phyloP scores from a whole-genome alignment of 2,888 invertebrate genomes.

The Peribatodes rhomboidaria region DNA sequence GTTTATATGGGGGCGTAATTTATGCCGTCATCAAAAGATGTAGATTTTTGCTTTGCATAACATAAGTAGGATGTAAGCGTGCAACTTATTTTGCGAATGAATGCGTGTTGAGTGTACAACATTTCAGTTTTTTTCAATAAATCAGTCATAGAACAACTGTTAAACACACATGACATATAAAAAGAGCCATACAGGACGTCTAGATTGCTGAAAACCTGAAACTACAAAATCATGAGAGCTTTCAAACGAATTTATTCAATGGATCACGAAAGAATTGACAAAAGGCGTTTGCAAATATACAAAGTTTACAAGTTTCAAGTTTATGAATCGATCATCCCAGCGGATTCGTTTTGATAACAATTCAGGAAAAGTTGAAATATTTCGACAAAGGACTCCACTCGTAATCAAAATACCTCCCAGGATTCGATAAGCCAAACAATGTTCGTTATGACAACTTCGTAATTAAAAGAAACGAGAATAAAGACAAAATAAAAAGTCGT shows the following conservation, averaged over 20 bases:
- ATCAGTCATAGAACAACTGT: no score
- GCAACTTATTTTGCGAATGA: constrained; percentile 18
- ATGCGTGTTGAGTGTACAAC: constrained; percentile 1
- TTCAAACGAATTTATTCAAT: not conserved
- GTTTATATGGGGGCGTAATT: constrained; percentile 50
- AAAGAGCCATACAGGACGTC: no score
- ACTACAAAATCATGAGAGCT: no score
- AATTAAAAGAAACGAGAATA: constrained; percentile 69
- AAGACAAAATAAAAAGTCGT: constrained; percentile 70
- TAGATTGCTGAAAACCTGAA: no score
- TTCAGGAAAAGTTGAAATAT: constrained; percentile 51
- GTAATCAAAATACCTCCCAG: constrained; percentile 48
- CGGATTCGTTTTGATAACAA: constrained; percentile 51
- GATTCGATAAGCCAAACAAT: constrained; percentile 55
- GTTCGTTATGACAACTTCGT: constrained; percentile 41
- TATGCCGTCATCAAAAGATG: constrained; percentile 50
- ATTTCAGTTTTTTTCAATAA: no score
- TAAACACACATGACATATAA: no score
- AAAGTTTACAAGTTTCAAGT: constrained; percentile 16
- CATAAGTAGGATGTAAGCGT: constrained; percentile 16
- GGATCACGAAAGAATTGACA: not conserved
- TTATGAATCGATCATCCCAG: constrained; percentile 51
- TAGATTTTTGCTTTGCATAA: constrained; percentile 40
- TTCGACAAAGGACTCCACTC: constrained; percentile 38
- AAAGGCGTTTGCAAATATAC: constrained; percentile 10